Evolutionary conservation across 2,797 vertebrate species (phyloP), one percentile per base, ranked within the genome.

Genomic region (Amblyraja radiata): DNA sequence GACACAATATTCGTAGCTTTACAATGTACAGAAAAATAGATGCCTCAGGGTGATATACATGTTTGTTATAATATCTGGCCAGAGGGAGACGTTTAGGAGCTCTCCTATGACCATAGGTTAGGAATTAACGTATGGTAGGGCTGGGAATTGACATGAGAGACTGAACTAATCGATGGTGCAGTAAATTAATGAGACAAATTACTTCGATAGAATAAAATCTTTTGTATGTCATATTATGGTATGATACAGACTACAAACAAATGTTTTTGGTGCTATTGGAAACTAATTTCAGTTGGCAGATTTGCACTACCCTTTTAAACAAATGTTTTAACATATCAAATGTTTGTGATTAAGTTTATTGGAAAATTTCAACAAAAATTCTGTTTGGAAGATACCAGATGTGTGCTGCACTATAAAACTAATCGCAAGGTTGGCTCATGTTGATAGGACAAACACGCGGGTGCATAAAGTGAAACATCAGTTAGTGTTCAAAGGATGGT

Each of bases 271-370:
- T 32, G 84, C 84, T 8, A 74, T 46, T 68, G 18, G 5, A 32
- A 90, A 91, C 23, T 23, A 73, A 74, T 88, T 88, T 73, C 90
- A 91, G 68, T 91, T 91, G 90, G 90, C 90, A 91, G 68, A 74
- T 63, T 91, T 91, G 71, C 73, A 73, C 46, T 88, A 88, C 68
- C 36, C 23, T 6, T 74, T 91, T 18, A 46, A 71, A 71, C 61
- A 36, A 71, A 39, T 71, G 18, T 39, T 28, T 73, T 23, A 73
- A 91, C 39, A 46, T 46, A 39, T 54, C 65, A 39, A 46, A 74
- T 73, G 25, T 25, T 39, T 73, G 21, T 54, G 39, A 91, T 74
- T 18, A 90, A 28, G 90, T 73, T 73, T 73, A 65, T 73, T 65
- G 28, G 36, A 91, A 91, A 73, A 13, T 39, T 91, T 91, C n/a